These are phyloP conservation scores for Cinara cedri DNA, from an alignment of 2,888 invertebrate genomes.

Conservation along the genomic window DNA sequence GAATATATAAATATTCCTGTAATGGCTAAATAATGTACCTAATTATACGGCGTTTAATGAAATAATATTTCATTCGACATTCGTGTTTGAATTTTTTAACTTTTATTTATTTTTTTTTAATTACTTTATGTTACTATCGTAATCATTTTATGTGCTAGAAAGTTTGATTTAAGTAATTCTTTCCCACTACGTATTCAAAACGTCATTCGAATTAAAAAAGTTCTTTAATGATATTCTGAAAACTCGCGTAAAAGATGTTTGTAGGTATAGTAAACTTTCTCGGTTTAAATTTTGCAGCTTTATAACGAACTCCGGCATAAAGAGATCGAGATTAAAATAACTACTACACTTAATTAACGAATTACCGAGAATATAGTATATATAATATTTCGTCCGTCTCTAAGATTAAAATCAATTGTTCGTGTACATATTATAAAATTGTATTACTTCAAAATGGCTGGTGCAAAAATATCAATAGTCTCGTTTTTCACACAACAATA, in stretches of 20 bases:
- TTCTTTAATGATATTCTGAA: slow-evolving; percentile 35
- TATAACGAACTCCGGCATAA: slow-evolving; percentile 44
- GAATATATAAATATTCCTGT: too few species aligned
- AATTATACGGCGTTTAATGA: too few species aligned
- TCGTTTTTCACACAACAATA: too few species aligned
- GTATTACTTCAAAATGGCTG: too few species aligned
- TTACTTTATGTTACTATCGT: not conserved
- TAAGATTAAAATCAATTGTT: too few species aligned
- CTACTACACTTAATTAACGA: slow-evolving; percentile 45
- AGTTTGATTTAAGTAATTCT: slow-evolving; percentile 37
- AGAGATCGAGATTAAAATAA: slow-evolving; percentile 52
- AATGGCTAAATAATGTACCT: too few species aligned
- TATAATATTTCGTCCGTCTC: not conserved
- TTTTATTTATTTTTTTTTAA: slow-evolving; percentile 4
- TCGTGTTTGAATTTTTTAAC: slow-evolving; percentile 5
- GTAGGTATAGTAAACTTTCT: slow-evolving; percentile 14
- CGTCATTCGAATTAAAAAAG: slow-evolving; percentile 48
- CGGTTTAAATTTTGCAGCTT: slow-evolving; percentile 50
- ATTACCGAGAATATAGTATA: not conserved
- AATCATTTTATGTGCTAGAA: slow-evolving; percentile 21
- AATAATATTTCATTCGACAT: not conserved
- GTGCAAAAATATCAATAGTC: too few species aligned
- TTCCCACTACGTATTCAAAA: slow-evolving; percentile 23
- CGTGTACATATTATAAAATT: too few species aligned
- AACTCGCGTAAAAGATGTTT: slow-evolving; percentile 23